A percentile compares a stretch with the other conserved stretches of the same genome.
Evolutionary conservation across 2,888 invertebrate genomes (phyloP).

Genomic region (Tetrapedia diversipes): DNA sequence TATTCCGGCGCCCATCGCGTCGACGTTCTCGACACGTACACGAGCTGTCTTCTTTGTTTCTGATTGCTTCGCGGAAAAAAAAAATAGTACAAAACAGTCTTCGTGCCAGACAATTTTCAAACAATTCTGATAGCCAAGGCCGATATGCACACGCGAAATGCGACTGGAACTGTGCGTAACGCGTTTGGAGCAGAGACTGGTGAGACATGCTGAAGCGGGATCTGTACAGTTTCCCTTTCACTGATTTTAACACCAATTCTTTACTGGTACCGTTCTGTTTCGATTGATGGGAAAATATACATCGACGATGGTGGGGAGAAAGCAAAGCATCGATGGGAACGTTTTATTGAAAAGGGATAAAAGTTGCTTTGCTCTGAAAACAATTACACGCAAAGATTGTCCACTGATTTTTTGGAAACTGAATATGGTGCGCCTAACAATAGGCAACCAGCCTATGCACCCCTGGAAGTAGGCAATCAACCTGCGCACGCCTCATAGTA

Average conservation of each 20-base stretch:
- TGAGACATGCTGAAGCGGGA: constrained; percentile 50
- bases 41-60: not conserved
- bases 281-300: constrained; percentile 1
- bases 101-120: constrained; percentile 26
- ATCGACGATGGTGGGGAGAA: constrained; percentile 2
- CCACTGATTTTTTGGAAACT: too few species aligned
- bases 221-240: constrained; percentile 4
- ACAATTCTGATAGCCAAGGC: constrained; percentile 29
- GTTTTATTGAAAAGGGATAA: constrained; percentile 9
- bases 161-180: constrained; percentile 26
- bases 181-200: constrained; percentile 25
- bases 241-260: not conserved
- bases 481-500: too few species aligned
- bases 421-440: too few species aligned
- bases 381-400: too few species aligned
- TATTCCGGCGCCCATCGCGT: constrained; percentile 10
- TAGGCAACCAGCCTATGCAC: not conserved
- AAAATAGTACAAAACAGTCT: constrained; percentile 17
- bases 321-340: constrained; percentile 35
- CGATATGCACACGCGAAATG: constrained; percentile 32
- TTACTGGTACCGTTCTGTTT: not conserved
- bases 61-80: not conserved
- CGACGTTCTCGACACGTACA: not conserved
- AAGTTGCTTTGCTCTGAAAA: too few species aligned
- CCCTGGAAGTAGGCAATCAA: too few species aligned